phyloP scores from a whole-genome alignment of 2,797 vertebrate genomes.

The Pseudocheirus occidentalis region DNA sequence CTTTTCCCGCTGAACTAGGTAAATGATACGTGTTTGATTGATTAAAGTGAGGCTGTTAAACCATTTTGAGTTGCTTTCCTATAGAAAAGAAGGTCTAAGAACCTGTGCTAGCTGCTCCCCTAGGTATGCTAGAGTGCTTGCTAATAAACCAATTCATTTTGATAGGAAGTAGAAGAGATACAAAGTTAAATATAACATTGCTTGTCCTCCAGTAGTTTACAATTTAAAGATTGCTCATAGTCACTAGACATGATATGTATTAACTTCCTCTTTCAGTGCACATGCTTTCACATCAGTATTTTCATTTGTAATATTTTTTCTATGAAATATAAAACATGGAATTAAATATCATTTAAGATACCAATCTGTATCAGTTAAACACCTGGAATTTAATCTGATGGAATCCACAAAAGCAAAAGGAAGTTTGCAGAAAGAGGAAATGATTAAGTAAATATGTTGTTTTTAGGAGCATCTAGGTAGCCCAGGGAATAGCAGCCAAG shows the following conservation, averaged over 20 bases:
- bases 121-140: no score
- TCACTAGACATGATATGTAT: not conserved
- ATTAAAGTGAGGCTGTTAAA: no score
- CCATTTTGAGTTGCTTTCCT: no score
- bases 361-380: not conserved
- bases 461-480: not conserved
- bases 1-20: no score
- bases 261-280: not conserved
- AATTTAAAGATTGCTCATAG: not conserved
- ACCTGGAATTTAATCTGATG: not conserved
- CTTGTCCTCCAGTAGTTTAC: not conserved
- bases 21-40: no score
- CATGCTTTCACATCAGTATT: not conserved
- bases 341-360: slow-evolving; percentile 30
- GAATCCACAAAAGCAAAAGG: slow-evolving; percentile 39
- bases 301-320: slow-evolving; percentile 7
- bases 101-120: no score
- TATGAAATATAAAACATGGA: slow-evolving; percentile 42
- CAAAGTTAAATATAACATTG: not conserved
- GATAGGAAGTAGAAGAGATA: not conserved
- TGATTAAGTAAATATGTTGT: not conserved
- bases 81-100: no score
- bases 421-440: not conserved
- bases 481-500: accelerated
- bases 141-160: no score